phyloP scores from a whole-genome alignment of 1,140 invertebrate genomes.

The Drosophila kepulauana region DNA sequence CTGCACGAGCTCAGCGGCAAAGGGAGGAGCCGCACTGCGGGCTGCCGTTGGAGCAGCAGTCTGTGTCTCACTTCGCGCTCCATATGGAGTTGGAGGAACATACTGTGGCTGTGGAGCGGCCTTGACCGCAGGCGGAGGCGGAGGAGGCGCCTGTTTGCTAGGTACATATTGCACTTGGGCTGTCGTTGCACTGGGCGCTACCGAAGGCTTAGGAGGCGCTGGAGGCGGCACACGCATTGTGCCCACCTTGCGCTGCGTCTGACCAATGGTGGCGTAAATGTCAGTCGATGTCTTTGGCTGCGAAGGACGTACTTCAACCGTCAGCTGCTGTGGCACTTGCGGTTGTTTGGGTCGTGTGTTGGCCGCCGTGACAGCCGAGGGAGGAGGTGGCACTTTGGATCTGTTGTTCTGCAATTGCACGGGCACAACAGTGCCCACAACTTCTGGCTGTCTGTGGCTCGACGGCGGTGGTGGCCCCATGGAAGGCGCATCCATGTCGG shows the following conservation, averaged over 20 bases:
- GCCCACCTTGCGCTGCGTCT: conserved; percentile 59
- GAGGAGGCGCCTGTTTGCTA: conserved; percentile 39
- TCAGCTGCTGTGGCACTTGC: conserved; percentile 52
- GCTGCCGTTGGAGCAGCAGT: not conserved
- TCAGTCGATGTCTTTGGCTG: conserved; percentile 31
- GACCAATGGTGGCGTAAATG: conserved; percentile 62
- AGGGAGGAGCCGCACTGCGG: not conserved
- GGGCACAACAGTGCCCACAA: conserved; percentile 45
- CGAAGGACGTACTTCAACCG: conserved; percentile 45
- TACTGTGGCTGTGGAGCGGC: conserved; percentile 1
- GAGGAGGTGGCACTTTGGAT: conserved; percentile 66
- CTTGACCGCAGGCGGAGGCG: conserved; percentile 18
- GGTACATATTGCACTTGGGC: conserved; percentile 31
- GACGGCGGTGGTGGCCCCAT: not conserved
- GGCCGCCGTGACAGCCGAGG: conserved; percentile 58
- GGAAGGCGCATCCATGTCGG: conserved; percentile 54
- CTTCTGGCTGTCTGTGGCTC: conserved; percentile 26
- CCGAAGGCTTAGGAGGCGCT: conserved; percentile 63
- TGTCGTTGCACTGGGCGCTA: conserved; percentile 39
- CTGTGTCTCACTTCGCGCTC: too few species aligned
- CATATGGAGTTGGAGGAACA: not conserved
- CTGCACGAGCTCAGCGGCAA: not conserved
- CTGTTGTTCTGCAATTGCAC: conserved; percentile 53
- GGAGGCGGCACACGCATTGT: conserved; percentile 64
- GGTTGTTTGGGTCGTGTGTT: conserved; percentile 53